These are phyloP conservation scores for Chloroceryle aenea DNA, from an alignment of 2,113 vertebrate species.

Conservation along the genomic window DNA sequence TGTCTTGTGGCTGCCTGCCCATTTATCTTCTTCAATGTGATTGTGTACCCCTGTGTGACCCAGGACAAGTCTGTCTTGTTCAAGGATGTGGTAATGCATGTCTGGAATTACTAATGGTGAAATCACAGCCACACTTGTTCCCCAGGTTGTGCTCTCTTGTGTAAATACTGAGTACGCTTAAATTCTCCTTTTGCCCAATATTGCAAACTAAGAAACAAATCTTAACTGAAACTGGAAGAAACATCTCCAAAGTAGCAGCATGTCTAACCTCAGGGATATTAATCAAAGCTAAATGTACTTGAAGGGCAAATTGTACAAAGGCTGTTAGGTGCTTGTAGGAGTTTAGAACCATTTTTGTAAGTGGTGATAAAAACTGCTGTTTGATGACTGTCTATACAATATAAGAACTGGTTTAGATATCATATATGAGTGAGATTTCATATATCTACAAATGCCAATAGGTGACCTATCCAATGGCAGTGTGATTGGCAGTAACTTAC, in stretches of 20 bases:
- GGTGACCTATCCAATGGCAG: background rate
- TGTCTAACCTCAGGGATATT: background rate
- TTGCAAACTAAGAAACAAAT: background rate
- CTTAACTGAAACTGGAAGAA: background rate
- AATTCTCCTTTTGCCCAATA: background rate
- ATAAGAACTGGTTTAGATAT: background rate
- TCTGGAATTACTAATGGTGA: background rate
- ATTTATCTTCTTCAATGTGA: background rate
- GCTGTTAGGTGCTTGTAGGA: background rate
- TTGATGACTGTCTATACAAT: background rate
- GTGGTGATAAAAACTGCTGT: background rate
- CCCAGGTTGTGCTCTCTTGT: background rate
- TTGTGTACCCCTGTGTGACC: background rate
- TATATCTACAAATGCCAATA: background rate
- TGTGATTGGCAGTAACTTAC: background rate
- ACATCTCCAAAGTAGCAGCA: background rate
- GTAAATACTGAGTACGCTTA: background rate
- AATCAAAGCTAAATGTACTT: background rate
- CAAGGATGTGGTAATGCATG: background rate
- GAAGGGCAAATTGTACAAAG: background rate
- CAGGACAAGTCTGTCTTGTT: conserved; percentile 7
- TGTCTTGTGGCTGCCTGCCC: background rate
- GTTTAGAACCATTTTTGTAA: background rate
- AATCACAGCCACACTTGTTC: conserved; percentile 6
- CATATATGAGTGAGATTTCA: background rate